A percentile compares a stretch with the other conserved stretches of the same genome.
Evolutionary conservation across 92 coral and sea anemone species (phyloP).

Genomic region (Siderastrea siderea): DNA sequence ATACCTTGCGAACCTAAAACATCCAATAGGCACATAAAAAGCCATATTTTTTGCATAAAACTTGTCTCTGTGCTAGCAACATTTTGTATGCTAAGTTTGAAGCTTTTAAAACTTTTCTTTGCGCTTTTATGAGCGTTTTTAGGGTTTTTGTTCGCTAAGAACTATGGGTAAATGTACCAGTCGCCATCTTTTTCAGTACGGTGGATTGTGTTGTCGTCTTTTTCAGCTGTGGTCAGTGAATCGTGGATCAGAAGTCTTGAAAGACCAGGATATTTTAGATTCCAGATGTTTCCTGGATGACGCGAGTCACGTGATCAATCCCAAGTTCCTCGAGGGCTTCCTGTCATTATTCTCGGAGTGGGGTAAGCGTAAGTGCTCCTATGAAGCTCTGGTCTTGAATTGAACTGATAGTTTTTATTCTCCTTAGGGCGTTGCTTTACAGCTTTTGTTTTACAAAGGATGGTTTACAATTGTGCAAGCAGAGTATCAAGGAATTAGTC

Average conservation of each 20-base stretch:
- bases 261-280: constrained; percentile 59
- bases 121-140: too few relatives aligned
- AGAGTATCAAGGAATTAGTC: constrained; percentile 35
- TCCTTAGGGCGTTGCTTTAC: constrained; percentile 38
- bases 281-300: constrained; percentile 53
- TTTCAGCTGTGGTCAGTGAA: constrained; percentile 64
- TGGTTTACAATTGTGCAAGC: constrained; percentile 15
- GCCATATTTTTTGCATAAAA: too few relatives aligned
- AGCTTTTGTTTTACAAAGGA: constrained; percentile 53
- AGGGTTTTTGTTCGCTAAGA: too few relatives aligned
- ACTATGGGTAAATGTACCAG: too few relatives aligned
- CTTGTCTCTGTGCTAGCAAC: too few relatives aligned
- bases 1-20: too few relatives aligned
- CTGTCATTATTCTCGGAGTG: constrained; percentile 30
- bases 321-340: constrained; percentile 46
- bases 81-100: too few relatives aligned
- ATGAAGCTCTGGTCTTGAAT: constrained; percentile 25
- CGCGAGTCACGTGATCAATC: constrained; percentile 43
- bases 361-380: constrained; percentile 62
- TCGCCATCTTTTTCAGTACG: too few relatives aligned
- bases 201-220: constrained; percentile 18
- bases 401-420: constrained; percentile 1
- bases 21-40: too few relatives aligned
- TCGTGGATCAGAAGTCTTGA: constrained; percentile 52
- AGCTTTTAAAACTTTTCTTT: too few relatives aligned